Base-by-base conservation (phyloP, 2,888 invertebrate genomes). In the Schrankia costaestrigalis region DNA sequence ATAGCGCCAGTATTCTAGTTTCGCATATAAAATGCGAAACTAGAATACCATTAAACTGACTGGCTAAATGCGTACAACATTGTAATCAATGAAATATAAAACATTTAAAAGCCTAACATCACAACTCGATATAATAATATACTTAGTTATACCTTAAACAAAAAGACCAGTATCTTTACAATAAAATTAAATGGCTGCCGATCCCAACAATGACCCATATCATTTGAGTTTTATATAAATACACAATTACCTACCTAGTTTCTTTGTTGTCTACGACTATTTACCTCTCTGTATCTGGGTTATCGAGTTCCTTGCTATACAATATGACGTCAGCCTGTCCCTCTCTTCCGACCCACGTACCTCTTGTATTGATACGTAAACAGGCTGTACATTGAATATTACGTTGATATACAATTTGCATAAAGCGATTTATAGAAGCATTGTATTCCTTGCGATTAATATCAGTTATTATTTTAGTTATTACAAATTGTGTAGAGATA, bases 241-340 rank as follows among this genome's bases (percentile, higher is more conserved):
- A 46, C 39, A 47, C 50, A 57, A 54, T 46, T 56, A 46, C 49
- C 32, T 38, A 37, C 39, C 41, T 37, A 44, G 47, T 51, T 57
- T 50, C 59, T 63, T 67, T 64, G 65, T 65, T 52, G 54, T 44
- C 42, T 41, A 46, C 42, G 40, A 41, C 65, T 63, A 53, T 64
- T 57, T 66, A 63, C 48, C 33, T 39, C n/a, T n/a, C 50, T 53
- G 64, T 65, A 74, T 75, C 69, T 78, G 57, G 77, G 78, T 71
- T 78, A 74, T 76, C 70, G 63, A 57, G 58, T 57, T 62, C 53
- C 58, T 55, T 53, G 40, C 46, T 43, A 55, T 55, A 71, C 67
- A 73, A 72, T 72, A 56, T 63, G 46, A 55, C 63, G 60, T 62
- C 62, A 55, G 55, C 43, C 55, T 61, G 63, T 69, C 66, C 59